Percentiles rank a stretch among this genome's conserved stretches.
These are phyloP conservation scores for Oxytorus armatus DNA, from an alignment of 2,888 invertebrate species.

Conservation along the genomic window DNA sequence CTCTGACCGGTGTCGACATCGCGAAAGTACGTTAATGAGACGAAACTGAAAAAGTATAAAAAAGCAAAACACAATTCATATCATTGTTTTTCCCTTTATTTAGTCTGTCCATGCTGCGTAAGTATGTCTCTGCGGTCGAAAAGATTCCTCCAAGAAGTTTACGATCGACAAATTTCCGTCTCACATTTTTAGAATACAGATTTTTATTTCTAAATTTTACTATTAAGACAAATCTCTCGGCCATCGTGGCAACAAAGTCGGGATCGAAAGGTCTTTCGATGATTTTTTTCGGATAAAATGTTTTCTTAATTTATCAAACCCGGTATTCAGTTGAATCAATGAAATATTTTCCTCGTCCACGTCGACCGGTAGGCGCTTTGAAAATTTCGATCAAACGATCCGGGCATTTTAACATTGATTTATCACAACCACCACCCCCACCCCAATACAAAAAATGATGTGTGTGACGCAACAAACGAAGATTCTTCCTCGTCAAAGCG, in stretches of 20 bases:
- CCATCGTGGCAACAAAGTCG: neutral
- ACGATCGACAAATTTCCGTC: conserved; percentile 59
- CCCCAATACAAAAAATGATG: neutral
- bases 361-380: neutral
- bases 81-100: conserved; percentile 71
- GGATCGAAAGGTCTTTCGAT: conserved; percentile 15
- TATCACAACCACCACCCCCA: neutral
- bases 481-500: conserved; percentile 38
- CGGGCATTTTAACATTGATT: neutral
- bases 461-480: conserved; percentile 37
- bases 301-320: conserved; percentile 27
- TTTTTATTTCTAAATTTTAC: conserved; percentile 11
- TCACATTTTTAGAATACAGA: conserved; percentile 20
- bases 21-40: conserved; percentile 88
- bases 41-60: neutral
- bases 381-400: conserved; percentile 3
- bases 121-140: conserved; percentile 70
- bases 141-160: conserved; percentile 65
- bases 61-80: conserved; percentile 10
- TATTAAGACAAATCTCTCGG: conserved; percentile 4
- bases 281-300: conserved; percentile 37
- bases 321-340: neutral
- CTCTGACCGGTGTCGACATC: conserved; percentile 97
- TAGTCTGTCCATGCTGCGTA: conserved; percentile 83
- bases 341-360: neutral